A percentile compares a stretch with the other conserved stretches of the same genome.
phyloP scores from a whole-genome alignment of 1,140 invertebrate genomes.

The Pararge aegeria region DNA sequence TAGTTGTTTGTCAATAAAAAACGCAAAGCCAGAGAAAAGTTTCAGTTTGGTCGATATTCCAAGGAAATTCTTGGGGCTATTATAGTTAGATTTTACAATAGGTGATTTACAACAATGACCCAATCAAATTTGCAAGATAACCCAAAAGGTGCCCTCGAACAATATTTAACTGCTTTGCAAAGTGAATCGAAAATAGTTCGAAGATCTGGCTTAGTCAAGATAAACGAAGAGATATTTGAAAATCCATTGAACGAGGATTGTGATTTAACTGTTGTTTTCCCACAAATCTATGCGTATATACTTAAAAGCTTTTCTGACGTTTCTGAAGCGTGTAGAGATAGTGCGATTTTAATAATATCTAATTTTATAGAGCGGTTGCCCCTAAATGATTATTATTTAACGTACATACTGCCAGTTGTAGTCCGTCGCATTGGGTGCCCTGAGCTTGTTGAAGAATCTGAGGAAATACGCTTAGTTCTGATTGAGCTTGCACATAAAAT shows the following conservation, averaged over 20 bases:
- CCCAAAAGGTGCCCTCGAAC: slow-evolving; percentile 50
- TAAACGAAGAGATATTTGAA: slow-evolving; percentile 67
- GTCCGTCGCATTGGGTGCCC: slow-evolving; percentile 87
- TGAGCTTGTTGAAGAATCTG: slow-evolving; percentile 90
- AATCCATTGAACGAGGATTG: slow-evolving; percentile 49
- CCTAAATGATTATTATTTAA: slow-evolving; percentile 85
- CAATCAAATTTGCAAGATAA: slow-evolving; percentile 45
- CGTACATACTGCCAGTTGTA: slow-evolving; percentile 88
- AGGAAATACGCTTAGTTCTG: slow-evolving; percentile 90
- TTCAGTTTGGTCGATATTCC: not conserved
- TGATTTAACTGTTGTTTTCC: slow-evolving; percentile 63
- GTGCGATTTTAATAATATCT: slow-evolving; percentile 56
- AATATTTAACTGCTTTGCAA: slow-evolving; percentile 56
- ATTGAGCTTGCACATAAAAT: slow-evolving; percentile 84
- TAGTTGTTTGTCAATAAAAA: slow-evolving; percentile 32
- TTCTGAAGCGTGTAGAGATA: slow-evolving; percentile 66
- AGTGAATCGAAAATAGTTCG: slow-evolving; percentile 66
- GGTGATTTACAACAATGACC: slow-evolving; percentile 20
- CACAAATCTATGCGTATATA: slow-evolving; percentile 68
- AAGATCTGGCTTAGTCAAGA: slow-evolving; percentile 54
- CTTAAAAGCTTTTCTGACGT: slow-evolving; percentile 68
- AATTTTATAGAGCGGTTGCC: slow-evolving; percentile 65
- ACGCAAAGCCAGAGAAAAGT: not conserved
- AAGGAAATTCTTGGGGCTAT: not conserved
- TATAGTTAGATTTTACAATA: not conserved